Evolutionary conservation across 1,140 invertebrate genomes (phyloP).

Genomic region (Holotrichia oblita): DNA sequence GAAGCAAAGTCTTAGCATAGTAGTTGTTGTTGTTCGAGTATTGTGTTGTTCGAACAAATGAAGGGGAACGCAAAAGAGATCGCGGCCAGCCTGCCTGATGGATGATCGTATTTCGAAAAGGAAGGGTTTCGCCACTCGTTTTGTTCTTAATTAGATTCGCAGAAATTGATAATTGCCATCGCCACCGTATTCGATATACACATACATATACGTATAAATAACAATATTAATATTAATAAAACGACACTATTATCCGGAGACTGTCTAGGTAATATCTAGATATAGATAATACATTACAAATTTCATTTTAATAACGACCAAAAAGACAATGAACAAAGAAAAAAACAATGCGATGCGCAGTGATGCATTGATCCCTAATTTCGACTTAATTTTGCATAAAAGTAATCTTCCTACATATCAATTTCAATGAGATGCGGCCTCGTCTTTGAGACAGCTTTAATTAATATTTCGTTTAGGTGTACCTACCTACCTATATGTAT

Average conservation of each 20-base stretch:
- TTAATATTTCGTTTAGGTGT: background rate
- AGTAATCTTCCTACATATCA: background rate
- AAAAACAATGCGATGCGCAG: no score
- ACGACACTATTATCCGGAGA: no score
- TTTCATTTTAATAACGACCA: no score
- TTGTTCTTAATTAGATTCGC: background rate
- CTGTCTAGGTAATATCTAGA: no score
- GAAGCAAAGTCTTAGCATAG: background rate
- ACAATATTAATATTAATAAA: no score
- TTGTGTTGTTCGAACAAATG: background rate
- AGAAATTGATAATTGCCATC: background rate
- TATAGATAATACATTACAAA: no score
- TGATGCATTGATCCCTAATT: no score
- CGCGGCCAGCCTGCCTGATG: background rate
- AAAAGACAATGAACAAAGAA: no score
- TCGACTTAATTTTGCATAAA: no score
- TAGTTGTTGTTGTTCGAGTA: background rate
- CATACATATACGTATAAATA: no score
- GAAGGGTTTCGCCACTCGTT: background rate
- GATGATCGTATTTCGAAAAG: background rate
- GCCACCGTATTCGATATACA: background rate
- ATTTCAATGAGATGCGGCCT: background rate
- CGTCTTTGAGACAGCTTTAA: background rate
- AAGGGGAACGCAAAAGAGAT: background rate
- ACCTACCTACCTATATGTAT: no score